Base-by-base conservation (phyloP, 2,888 invertebrate genomes). In the Eudemis profundana region DNA sequence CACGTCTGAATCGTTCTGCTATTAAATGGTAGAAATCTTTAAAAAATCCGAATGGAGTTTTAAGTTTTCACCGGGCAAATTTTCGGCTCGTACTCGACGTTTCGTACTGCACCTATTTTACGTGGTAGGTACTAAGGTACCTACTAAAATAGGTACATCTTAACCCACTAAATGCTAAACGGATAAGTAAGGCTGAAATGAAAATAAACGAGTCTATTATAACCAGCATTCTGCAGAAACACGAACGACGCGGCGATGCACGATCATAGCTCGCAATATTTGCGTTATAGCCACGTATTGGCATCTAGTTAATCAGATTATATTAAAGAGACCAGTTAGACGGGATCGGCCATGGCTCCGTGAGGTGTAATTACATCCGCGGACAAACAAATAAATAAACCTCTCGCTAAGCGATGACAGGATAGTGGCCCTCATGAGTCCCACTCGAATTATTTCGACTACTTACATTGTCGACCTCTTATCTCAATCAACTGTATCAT, bases 331-430 rank as follows among this genome's bases (percentile, higher is more conserved):
- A 85, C 87, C 80, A 78, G 87, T 85, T 75, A 68, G 77, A 85
- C 87, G 69, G 75, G 82, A 79, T 78, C 74, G 72, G 76, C 75
- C 75, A 77, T 74, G 75, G 78, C 78, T 78, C 74, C 78, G 78
- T 75, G 78, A 78, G 83, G 75, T 86, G 84, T 89, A 89, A 88
- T 89, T 89, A 89, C 81, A 88, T 81, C 78, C 76, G 74, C 72
- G 73, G 72, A 75, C 76, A 84, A 84, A 85, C 82, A 86, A 86
- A 89, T 86, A 88, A 87, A 88, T 85, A 86, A 85, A 81, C 78
- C 72, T 65, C 69, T 69, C 71, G 76, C 75, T 77, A 78, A 78
- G 78, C 79, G 85, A 83, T 82, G 86, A 87, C 85, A 83, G 81
- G 79, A 78, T 77, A 78, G 78, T 71, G 72, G 68, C 69, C 66